A percentile compares a stretch with the other conserved stretches of the same genome.
These are phyloP conservation scores for Drosophila mulleri DNA, from an alignment of 2,888 invertebrate genomes.

Conservation along the genomic window DNA sequence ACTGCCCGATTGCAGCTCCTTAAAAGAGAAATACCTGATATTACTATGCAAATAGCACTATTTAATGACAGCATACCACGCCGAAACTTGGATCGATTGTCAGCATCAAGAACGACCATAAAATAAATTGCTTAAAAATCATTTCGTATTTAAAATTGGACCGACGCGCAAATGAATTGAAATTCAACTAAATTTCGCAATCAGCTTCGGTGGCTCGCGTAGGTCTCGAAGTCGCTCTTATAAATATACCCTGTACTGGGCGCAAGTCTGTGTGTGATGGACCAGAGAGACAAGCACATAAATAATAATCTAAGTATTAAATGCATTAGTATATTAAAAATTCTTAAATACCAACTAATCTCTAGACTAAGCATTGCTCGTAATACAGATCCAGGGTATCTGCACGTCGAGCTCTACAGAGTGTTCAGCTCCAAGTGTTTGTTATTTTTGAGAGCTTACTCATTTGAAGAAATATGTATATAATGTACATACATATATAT, in stretches of 20 bases:
- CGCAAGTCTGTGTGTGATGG: background rate
- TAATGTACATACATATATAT: no score
- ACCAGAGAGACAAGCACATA: background rate
- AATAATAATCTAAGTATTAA: background rate
- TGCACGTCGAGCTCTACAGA: background rate
- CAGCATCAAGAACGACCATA: background rate
- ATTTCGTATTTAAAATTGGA: background rate
- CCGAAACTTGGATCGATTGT: background rate
- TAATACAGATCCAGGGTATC: background rate
- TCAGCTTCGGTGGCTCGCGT: background rate
- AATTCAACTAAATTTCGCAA: constrained; percentile 11
- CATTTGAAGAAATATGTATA: background rate
- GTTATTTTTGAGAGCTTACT: constrained; percentile 7
- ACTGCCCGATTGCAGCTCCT: background rate
- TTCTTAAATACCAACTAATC: no score
- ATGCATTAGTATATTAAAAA: no score
- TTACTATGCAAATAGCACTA: background rate
- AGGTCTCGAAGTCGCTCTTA: background rate
- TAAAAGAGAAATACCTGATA: background rate
- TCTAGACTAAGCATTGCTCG: no score
- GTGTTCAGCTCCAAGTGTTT: background rate
- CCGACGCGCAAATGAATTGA: background rate
- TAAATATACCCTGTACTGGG: background rate
- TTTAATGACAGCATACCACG: constrained; percentile 1
- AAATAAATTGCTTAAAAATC: background rate